Percentiles rank a stretch among this genome's conserved stretches.
Evolutionary conservation across 2,797 vertebrate species (phyloP).

Genomic region (Pipistrellus pipistrellus): DNA sequence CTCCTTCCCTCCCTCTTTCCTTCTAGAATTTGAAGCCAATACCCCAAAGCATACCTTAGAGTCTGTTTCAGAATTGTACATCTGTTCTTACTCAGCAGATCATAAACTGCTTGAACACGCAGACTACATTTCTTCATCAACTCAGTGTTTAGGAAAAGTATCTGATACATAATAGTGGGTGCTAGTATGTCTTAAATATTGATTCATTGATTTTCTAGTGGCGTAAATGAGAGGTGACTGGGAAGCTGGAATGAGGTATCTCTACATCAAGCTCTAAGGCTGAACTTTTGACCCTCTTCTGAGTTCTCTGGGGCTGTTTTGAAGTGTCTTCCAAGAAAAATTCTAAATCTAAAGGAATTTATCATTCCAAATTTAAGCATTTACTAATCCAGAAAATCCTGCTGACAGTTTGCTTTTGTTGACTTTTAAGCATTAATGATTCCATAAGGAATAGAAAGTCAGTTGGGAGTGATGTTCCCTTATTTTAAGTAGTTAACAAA

Average conservation of each 20-base stretch:
- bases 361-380: constrained; percentile 46
- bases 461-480: background rate
- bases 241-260: background rate
- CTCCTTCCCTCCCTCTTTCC: background rate
- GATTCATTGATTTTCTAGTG: constrained; percentile 14
- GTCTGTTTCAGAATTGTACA: constrained; percentile 5
- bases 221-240: background rate
- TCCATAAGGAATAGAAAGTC: constrained; percentile 4
- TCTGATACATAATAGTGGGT: background rate
- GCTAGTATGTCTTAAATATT: background rate
- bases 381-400: constrained; percentile 23
- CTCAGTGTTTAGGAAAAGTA: background rate
- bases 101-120: background rate
- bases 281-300: constrained; percentile 2
- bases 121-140: background rate
- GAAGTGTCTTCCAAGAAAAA: constrained; percentile 33
- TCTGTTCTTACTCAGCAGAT: constrained; percentile 21
- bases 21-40: background rate
- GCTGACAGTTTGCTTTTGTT: constrained; percentile 15
- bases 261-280: background rate
- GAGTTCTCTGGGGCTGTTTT: background rate
- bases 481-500: background rate
- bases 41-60: background rate
- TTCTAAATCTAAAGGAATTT: background rate
- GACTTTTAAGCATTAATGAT: constrained; percentile 34